phyloP scores from a whole-genome alignment of 2,113 vertebrate genomes.

The Echinops telfairi region DNA sequence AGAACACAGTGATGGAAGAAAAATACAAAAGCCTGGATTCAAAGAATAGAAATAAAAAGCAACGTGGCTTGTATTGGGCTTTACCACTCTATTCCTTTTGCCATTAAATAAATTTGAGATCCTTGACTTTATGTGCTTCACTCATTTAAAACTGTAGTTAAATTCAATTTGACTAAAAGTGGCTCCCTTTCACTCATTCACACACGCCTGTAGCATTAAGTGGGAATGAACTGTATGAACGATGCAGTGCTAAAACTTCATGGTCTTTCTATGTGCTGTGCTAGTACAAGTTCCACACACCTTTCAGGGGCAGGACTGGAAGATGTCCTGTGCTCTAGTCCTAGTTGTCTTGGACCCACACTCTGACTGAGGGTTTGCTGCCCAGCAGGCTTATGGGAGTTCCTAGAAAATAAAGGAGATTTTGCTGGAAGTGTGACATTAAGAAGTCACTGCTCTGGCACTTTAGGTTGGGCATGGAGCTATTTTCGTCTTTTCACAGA shows the following conservation, averaged over 20 bases:
- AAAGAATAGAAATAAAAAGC: constrained; percentile 17
- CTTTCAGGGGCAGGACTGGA: neutral
- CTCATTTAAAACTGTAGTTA: neutral
- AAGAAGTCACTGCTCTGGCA: neutral
- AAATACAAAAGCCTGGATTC: neutral
- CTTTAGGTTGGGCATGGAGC: neutral
- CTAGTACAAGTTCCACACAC: neutral
- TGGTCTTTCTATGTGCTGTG: too few species aligned
- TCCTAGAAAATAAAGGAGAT: neutral
- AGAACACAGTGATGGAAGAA: neutral
- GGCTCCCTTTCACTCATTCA: neutral
- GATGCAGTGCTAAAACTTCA: neutral
- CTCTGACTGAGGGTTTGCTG: neutral
- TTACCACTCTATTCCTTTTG: neutral
- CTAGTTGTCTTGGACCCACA: neutral
- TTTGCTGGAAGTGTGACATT: neutral
- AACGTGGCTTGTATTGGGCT: neutral
- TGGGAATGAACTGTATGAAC: constrained; percentile 7
- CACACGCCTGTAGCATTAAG: neutral
- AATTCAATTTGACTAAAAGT: neutral
- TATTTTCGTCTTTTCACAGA: neutral
- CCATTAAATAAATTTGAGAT: neutral
- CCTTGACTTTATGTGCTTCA: neutral
- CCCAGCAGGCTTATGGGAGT: neutral
- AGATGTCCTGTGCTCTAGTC: neutral